Base-by-base conservation (phyloP, 2,888 invertebrate genomes). In the Phorcus lineatus region DNA sequence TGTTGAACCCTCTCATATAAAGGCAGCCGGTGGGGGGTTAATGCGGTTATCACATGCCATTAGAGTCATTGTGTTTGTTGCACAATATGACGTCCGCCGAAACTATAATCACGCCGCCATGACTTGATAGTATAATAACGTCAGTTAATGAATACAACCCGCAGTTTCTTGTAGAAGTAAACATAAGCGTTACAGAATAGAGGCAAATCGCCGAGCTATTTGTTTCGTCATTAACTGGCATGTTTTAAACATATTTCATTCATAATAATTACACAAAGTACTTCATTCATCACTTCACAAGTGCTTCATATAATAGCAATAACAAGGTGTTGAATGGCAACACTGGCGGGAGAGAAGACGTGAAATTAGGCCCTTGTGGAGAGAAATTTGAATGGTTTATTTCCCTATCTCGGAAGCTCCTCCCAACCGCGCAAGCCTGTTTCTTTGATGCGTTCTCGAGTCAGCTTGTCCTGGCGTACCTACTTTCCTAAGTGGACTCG, bases 401-500 rank as follows among this genome's bases (percentile, higher is more conserved):
- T 62, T 62, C 62, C 62, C 62, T 24, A 1, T 62, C 24, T 22
- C 22, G 62, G 62, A 62, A 62, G 28, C 62, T 62, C 62, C 62
- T 28, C 62, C 62, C 62, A 24, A 7, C 13, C 4, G 4, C 62
- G 28, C 28, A 28, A 24, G 62, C 16, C 22, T 24, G 62, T 28
- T 28, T 24, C 62, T 62, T 62, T 62, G 62, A 62, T 62, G 62
- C 62, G 28, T 9, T 47, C 24, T 28, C 24, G 6, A 17, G 57
- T 13, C 62, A 62, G 62, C 19, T 28, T 24, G 11, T 28, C 24
- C 22, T 19, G 52, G 47, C 22, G 74, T 47, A 74, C 74, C 53
- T 74, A 47, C 62, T 28, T n/a, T 28, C 62, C 13, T 24, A 55
- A 77, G 57, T 77, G 77, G 77, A 77, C 77, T 77, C 77, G 77